Conservation (phyloP, 2,113 vertebrate species). For the Pachyramphus minor region DNA sequence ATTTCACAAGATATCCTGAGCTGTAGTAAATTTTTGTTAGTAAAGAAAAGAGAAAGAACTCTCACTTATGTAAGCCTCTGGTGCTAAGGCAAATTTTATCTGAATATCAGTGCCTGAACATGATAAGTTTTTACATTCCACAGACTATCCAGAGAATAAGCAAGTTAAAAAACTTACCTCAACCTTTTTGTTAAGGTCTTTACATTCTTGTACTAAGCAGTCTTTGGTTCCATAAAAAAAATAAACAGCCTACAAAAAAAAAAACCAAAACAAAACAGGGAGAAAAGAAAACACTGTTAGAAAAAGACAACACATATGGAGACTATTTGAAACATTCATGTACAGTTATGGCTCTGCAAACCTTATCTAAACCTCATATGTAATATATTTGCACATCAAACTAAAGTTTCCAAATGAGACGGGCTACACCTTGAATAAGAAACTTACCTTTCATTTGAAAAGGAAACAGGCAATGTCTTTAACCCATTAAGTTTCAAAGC, state of each 20-base stretch:
- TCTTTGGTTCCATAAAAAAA: slow-evolving; percentile 99
- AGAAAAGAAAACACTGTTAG: background rate
- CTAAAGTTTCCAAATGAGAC: background rate
- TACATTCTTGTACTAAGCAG: slow-evolving; percentile 97
- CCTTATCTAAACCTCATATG: no score
- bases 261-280: background rate
- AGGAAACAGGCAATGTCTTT: background rate
- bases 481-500: background rate
- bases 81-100: background rate
- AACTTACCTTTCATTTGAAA: background rate
- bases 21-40: background rate
- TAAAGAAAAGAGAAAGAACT: background rate
- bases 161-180: slow-evolving; percentile 82
- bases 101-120: background rate
- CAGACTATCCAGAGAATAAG: background rate
- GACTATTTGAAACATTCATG: background rate
- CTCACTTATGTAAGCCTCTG: background rate
- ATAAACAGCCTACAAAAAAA: slow-evolving; percentile 84
- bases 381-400: no score
- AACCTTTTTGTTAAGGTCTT: slow-evolving; percentile 95
- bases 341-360: background rate
- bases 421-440: background rate
- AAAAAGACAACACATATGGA: background rate
- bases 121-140: background rate
- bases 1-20: background rate